Evolutionary conservation across 2,888 invertebrate species (phyloP).

Genomic region (Nomada lathburiana): DNA sequence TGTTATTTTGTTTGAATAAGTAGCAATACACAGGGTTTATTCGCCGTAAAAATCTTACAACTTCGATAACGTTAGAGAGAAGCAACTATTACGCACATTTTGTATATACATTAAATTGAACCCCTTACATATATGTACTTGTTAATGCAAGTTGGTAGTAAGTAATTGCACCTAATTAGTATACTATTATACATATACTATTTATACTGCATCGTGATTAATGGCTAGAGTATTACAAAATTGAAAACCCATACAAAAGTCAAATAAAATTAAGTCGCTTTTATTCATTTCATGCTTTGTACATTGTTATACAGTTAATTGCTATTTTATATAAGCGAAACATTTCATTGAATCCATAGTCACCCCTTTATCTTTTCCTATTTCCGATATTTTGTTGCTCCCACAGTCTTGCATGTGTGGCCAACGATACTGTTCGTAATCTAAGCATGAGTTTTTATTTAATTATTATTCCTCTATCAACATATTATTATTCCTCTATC

Average conservation of each 20-base stretch:
- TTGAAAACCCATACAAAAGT: not conserved
- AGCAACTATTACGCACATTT: conserved; percentile 22
- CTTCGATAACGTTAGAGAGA: conserved; percentile 2
- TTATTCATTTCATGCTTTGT: not conserved
- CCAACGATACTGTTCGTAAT: not conserved
- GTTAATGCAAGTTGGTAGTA: conserved; percentile 30
- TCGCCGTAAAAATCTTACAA: not conserved
- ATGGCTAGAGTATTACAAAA: not conserved
- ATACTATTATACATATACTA: not conserved
- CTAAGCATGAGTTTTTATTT: conserved; percentile 16
- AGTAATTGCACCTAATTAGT: conserved; percentile 24
- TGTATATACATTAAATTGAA: conserved; percentile 11
- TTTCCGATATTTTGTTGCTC: not conserved
- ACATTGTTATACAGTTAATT: conserved; percentile 51
- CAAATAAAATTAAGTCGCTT: not conserved
- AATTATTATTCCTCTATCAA: not conserved
- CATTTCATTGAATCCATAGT: not conserved
- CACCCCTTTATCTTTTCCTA: not conserved
- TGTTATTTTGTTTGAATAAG: conserved; percentile 7
- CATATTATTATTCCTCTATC: not conserved
- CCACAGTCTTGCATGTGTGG: conserved; percentile 38
- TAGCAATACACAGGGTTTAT: not conserved
- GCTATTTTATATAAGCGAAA: not conserved
- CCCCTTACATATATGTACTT: conserved; percentile 13
- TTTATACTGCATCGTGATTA: not conserved